Evolutionary conservation across 2,113 vertebrate species (phyloP).

Genomic region (Python bivittatus): DNA sequence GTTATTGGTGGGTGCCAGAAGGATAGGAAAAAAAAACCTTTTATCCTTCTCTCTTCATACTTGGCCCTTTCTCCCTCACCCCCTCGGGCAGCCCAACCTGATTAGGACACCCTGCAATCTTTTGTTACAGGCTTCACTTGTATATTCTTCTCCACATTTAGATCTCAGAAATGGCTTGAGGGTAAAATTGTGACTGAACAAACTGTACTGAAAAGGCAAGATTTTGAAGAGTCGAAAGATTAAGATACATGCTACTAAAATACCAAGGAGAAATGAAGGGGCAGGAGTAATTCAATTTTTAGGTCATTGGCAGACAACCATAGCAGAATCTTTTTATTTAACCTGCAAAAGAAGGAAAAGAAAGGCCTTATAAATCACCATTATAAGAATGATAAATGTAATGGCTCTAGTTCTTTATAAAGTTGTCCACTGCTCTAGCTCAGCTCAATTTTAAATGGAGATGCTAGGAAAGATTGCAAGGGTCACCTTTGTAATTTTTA

Average conservation of each 20-base stretch:
- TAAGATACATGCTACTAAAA: slow-evolving; percentile 32
- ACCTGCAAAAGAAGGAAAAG: slow-evolving; percentile 2
- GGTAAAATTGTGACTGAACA: slow-evolving; percentile 6
- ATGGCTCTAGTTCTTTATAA: slow-evolving; percentile 28
- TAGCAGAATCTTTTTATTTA: slow-evolving; percentile 32
- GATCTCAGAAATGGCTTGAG: rapidly evolving
- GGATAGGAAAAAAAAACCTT: not conserved
- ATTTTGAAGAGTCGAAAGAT: slow-evolving; percentile 43
- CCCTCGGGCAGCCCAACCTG: not conserved
- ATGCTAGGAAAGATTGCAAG: not conserved
- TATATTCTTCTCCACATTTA: not conserved
- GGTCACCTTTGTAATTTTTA: slow-evolving; percentile 10
- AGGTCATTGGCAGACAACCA: slow-evolving; percentile 38
- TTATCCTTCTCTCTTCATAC: not conserved
- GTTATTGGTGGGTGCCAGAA: not conserved
- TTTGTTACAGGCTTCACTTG: not conserved
- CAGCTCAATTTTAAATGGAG: slow-evolving; percentile 7
- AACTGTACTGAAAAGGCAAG: slow-evolving; percentile 45
- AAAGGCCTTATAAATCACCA: slow-evolving; percentile 8
- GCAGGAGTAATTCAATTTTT: slow-evolving; percentile 55
- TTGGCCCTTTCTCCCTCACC: not conserved
- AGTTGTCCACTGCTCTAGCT: slow-evolving; percentile 31
- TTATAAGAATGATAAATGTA: not conserved
- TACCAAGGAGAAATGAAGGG: slow-evolving; percentile 32
- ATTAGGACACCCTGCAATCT: not conserved